Evolutionary conservation across 1,140 invertebrate species (phyloP), one percentile per base, ranked within the genome.

Genomic region (Homarus americanus): DNA sequence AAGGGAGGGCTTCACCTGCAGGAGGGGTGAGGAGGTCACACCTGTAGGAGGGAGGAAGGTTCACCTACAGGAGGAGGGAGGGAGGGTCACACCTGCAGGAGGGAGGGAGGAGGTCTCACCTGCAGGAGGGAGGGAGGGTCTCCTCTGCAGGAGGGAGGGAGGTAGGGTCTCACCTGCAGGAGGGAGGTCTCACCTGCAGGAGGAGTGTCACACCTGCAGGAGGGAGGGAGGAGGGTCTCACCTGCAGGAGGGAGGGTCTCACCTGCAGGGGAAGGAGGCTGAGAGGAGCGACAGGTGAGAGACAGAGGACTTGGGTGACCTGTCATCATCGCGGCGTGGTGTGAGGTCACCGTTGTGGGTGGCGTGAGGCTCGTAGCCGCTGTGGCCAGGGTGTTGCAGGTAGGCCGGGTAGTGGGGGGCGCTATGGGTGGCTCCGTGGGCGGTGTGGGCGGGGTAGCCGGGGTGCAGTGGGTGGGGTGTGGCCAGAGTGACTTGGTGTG

Each of bases 211-310:
- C 53, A 58, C 53, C 53, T 58, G 53, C 44, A 58, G 53, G 53
- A 24, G 20, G 20, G 20, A 58, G 9, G 53, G 9, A 9, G 20
- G 2, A 17, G 53, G 53, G 53, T 10, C 53, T 58, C 53, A 58
- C 53, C 53, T 58, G 53, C 44, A 58, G 53, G 53, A 24, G 53
- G 20, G 20, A 24, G 53, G 53, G 53, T 38, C 84, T 38, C 44
- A 92, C 91, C 91, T 92, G 91, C 91, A 92, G 3, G 91, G 91
- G 75, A 92, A 84, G 28, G 91, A 92, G 17, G 91, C 82, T 36
- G 91, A 92, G 1, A 92, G 80, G 3, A 92, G 72, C 20, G 86
- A 89, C 32, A 89, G 87, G 82, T 92, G 91, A 5, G 91, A 92
- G 3, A 85, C 78, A 12, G 86, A 89, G 44, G 91, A 92, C 63